phyloP scores from a whole-genome alignment of 2,113 vertebrate genomes.

The Harpagus bidentatus region DNA sequence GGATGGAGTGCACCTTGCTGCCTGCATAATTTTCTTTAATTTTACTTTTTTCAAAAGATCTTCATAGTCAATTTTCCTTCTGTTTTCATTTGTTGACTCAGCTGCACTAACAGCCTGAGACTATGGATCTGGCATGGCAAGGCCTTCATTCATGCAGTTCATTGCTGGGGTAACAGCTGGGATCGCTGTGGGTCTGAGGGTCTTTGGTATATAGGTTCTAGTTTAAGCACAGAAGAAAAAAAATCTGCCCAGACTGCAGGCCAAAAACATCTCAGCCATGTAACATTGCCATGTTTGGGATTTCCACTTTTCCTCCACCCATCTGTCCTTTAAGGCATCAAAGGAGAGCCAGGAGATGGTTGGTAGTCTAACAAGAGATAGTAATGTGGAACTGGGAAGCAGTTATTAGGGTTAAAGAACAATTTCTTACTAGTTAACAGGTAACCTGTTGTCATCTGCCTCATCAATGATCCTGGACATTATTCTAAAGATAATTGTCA shows the following conservation, averaged over 20 bases:
- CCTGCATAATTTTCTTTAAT: not conserved
- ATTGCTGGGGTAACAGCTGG: conserved; percentile 33
- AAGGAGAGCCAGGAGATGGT: not conserved
- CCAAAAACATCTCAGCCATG: not conserved
- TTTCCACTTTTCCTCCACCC: not conserved
- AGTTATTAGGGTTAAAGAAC: not conserved
- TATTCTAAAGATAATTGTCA: not conserved
- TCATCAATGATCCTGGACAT: not conserved
- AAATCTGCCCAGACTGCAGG: not conserved
- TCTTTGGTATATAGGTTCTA: not conserved
- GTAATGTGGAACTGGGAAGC: not conserved
- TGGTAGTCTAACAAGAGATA: not conserved
- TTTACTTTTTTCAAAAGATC: not conserved
- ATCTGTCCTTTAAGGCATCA: not conserved
- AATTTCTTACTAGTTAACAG: not conserved
- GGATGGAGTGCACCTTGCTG: conserved; percentile 1
- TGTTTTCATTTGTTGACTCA: conserved; percentile 50
- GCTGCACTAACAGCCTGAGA: conserved; percentile 19
- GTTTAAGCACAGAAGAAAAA: not conserved
- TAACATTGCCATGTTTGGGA: not conserved
- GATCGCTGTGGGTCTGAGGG: not conserved
- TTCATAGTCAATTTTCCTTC: not conserved
- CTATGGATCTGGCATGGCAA: not conserved
- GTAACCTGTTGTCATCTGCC: not conserved
- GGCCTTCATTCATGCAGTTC: not conserved